These are phyloP conservation scores for Dicrostonyx torquatus DNA, from an alignment of 2,797 vertebrate species.

Conservation along the genomic window DNA sequence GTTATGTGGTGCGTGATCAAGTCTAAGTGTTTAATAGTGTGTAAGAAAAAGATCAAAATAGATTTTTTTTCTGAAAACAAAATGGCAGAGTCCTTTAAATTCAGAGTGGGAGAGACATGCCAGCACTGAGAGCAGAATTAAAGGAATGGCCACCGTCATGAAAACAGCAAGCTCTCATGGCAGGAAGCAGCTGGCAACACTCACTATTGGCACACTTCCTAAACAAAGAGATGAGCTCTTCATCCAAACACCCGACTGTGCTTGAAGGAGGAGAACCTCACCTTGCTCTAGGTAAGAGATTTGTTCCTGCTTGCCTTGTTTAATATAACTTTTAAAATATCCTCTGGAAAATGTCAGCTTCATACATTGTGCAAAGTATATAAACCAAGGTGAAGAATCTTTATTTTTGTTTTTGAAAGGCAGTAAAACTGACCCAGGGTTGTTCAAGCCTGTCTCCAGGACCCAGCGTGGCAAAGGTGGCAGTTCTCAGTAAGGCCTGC, in stretches of 20 bases:
- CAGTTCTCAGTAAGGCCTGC: not conserved
- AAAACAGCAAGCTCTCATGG: not conserved
- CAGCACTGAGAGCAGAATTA: not conserved
- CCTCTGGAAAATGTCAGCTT: not conserved
- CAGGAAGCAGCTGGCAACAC: not conserved
- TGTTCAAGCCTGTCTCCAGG: not conserved
- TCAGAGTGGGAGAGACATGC: not conserved
- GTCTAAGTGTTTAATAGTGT: not conserved
- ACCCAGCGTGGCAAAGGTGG: not conserved
- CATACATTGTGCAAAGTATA: not conserved
- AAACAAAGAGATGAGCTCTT: conserved; percentile 36
- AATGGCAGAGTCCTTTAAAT: not conserved
- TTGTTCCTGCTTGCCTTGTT: not conserved
- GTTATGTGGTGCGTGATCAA: not conserved
- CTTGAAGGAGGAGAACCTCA: not conserved
- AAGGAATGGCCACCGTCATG: not conserved
- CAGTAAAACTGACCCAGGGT: not conserved
- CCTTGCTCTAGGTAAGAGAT: not conserved
- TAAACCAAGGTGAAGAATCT: not conserved
- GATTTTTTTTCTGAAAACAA: not conserved
- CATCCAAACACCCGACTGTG: not conserved
- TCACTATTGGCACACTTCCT: not conserved
- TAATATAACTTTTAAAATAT: conserved; percentile 12
- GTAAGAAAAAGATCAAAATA: not conserved
- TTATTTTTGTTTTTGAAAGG: not conserved